Evolutionary conservation across 1,140 invertebrate genomes (phyloP), one percentile per base, ranked within the genome.

Genomic region (Orussus abietinus): DNA sequence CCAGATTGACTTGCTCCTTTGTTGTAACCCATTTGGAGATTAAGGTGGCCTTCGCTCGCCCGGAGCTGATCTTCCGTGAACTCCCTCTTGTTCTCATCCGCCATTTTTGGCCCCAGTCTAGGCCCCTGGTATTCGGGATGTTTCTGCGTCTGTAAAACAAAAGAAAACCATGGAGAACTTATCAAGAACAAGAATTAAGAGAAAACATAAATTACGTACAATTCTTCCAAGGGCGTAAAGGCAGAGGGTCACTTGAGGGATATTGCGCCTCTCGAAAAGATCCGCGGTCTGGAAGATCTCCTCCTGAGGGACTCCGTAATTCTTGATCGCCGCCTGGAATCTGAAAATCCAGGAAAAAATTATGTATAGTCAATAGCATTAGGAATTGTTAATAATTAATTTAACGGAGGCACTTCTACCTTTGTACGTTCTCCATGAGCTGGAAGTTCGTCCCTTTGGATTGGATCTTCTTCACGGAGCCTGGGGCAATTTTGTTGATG

Each of bases 201-300:
- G 30, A 37, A 5, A 34, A 19, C 7, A 44, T 6, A 42, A 11
- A 38, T 18, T 29, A 83, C 89, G 88, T 80, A 96, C 92, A 43
- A 90, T 83, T 77, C 92, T 82, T 14, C 85, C 92, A 26, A 96
- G 76, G 3, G 92, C 80, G 57, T 92, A 92, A 11, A 96, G 74
- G 58, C 89, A 92, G 29, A 94, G 77, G 1, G 91, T 92, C 28
- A 98, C 96, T 81, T 96, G 92, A 38, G 91, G 82, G 71, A 98
- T 94, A 77, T 98, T 98, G 56, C 95, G 83, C 62, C 83, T 86
- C 69, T 98, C 95, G 65, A 95, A 98, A 4, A 99, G 77, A 78
- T 98, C 96, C 20, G 96, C 94, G 0, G 95, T 98, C 75, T 98
- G 95, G 80, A 99, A 99, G 55, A 97, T 92, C 78, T 99, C 95